Percentiles rank a stretch among this genome's conserved stretches.
Evolutionary conservation across 2,797 vertebrate species (phyloP).

Genomic region (Liasis olivaceus): DNA sequence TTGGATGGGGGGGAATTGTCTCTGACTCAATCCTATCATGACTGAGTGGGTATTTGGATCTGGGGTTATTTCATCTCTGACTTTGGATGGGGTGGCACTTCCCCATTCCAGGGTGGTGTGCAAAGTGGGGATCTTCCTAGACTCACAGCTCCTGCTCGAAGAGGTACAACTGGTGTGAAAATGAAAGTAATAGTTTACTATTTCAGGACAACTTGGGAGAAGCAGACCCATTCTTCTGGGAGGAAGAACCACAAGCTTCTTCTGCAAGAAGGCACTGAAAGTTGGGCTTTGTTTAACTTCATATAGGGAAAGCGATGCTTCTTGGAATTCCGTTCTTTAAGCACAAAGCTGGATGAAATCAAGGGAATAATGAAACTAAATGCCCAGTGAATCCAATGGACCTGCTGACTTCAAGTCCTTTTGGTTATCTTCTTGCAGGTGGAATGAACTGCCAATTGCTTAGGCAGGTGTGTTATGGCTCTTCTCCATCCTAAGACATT

Average conservation of each 20-base stretch:
- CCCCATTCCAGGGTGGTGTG: too few relatives aligned
- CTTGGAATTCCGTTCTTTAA: neutral
- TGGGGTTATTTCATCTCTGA: too few relatives aligned
- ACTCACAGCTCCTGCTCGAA: too few relatives aligned
- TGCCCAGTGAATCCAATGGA: neutral
- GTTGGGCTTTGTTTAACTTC: neutral
- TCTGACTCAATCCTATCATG: too few relatives aligned
- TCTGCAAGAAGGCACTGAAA: neutral
- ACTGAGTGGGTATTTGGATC: too few relatives aligned
- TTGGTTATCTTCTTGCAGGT: neutral
- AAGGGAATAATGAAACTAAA: neutral
- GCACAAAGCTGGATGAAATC: neutral
- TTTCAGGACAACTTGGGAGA: too few relatives aligned
- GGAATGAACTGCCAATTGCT: neutral
- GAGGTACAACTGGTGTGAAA: neutral
- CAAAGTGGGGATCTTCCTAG: too few relatives aligned
- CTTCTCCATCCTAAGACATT: constrained; percentile 1
- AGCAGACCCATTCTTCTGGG: neutral
- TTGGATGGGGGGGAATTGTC: too few relatives aligned
- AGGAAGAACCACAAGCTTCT: too few relatives aligned
- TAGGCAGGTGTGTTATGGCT: neutral
- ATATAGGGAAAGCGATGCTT: neutral
- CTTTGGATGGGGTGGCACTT: too few relatives aligned
- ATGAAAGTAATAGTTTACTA: too few relatives aligned
- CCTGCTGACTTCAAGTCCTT: neutral